These are phyloP conservation scores for Coronaproctus castanopsis DNA, from an alignment of 2,888 invertebrate genomes.

Conservation along the genomic window DNA sequence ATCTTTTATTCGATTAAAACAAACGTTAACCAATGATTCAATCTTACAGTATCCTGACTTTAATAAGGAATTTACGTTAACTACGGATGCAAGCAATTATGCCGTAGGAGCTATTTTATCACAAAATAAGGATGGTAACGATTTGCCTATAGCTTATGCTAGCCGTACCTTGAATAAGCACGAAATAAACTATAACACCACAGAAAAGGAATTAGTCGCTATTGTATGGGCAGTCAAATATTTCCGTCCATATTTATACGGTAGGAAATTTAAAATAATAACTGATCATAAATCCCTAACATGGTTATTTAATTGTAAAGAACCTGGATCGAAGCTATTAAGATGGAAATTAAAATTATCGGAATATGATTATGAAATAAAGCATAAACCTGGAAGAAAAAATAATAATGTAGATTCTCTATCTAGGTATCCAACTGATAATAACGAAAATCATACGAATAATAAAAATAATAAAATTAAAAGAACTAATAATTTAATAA, in stretches of 20 bases:
- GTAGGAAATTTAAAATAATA: conserved; percentile 18
- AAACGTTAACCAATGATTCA: conserved; percentile 1
- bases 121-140: conserved; percentile 18
- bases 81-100: conserved; percentile 22
- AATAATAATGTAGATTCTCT: conserved; percentile 6
- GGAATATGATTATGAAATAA: conserved; percentile 10
- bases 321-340: neutral
- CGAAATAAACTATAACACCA: conserved; percentile 21
- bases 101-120: conserved; percentile 22
- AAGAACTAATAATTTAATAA: too few species aligned
- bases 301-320: conserved; percentile 5
- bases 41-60: conserved; percentile 15
- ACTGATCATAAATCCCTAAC: conserved; percentile 10
- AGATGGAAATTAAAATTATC: conserved; percentile 10
- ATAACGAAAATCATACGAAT: too few species aligned
- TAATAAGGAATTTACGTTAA: conserved; percentile 7
- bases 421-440: too few species aligned
- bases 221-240: conserved; percentile 22
- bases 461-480: too few species aligned
- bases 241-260: conserved; percentile 21
- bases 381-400: conserved; percentile 1
- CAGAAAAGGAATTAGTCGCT: conserved; percentile 23
- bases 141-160: conserved; percentile 23
- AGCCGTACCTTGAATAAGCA: conserved; percentile 21
- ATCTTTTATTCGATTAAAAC: too few species aligned